These are phyloP conservation scores for Eupithecia subumbrata DNA, from an alignment of 2,888 invertebrate species.

Conservation along the genomic window DNA sequence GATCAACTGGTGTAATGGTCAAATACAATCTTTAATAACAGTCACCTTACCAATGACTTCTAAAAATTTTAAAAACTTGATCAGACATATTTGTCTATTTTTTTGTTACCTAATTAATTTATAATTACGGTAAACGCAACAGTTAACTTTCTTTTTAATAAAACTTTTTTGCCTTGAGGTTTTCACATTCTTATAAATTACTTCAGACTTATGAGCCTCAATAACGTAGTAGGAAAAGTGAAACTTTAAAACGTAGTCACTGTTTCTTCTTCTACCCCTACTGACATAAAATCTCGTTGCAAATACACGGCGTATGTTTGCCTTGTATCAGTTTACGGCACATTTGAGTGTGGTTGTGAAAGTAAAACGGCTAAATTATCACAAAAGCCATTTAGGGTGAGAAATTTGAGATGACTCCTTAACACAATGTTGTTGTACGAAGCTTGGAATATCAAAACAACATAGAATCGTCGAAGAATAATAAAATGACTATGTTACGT, in stretches of 20 bases:
- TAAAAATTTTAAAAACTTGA: no score
- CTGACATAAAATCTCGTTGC: conserved; percentile 52
- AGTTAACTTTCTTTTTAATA: no score
- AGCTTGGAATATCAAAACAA: conserved; percentile 11
- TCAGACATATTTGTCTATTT: no score
- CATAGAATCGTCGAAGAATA: not conserved
- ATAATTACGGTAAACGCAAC: no score
- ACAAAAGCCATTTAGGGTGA: conserved; percentile 44
- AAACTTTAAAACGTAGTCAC: not conserved
- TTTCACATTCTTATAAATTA: no score
- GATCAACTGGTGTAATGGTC: not conserved
- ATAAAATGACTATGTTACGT: not conserved
- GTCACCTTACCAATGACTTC: no score
- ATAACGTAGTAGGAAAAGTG: not conserved
- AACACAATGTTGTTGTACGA: conserved; percentile 11
- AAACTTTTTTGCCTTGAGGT: no score
- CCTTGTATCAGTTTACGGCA: conserved; percentile 72
- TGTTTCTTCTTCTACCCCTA: not conserved
- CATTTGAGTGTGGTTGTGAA: conserved; percentile 63
- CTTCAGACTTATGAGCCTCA: no score
- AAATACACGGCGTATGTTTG: conserved; percentile 63
- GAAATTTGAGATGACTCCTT: conserved; percentile 29
- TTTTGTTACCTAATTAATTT: no score
- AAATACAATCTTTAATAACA: no score
- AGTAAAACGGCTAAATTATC: conserved; percentile 58